Base-by-base conservation (phyloP, 2,888 invertebrate genomes). In the Meandrusa payeni region DNA sequence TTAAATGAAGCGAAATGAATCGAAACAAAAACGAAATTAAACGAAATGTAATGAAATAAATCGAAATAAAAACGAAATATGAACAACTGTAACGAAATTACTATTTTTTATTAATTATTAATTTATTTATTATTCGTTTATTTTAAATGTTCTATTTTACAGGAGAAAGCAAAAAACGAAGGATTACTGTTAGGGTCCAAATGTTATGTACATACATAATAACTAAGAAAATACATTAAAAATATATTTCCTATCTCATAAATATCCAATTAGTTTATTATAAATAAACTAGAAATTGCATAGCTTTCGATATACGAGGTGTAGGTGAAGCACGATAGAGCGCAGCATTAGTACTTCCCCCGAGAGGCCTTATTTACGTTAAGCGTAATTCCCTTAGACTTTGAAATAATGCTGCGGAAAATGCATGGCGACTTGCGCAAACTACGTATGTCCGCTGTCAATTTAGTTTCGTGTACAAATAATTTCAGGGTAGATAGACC, bases 401-500 rank as follows among this genome's bases (percentile, higher is more conserved):
- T 42, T 43, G 37, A 32, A 29, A 42, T 31, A 24, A 29, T 10
- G 19, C 19, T 36, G 29, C 17, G 29, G 36, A 31, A 42, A 42
- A 36, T 24, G n/a, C 29, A 36, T 22, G 29, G 7, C 9, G 20
- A 3, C 10, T 27, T 15, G 33, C 41, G 13, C 27, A 41, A 33
- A 33, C 27, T 26, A 19, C 27, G 42, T 37, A 31, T 36, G 31
- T n/a, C 20, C 29, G 24, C 31, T 37, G 42, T 43, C 44, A 38
- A 36, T 41, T 34, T 41, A 41, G 13, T 23, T 36, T 27, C n/a
- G 38, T 44, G 33, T 44, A 38, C 32, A 44, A 44, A 44, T 50
- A 52, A 51, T 54, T 51, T 51, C 43, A 48, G 38, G 51, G 50
- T 50, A 46, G 58, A 54, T 59, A 59, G n/a, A n/a, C n/a, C n/a